Percentiles rank a stretch among this genome's conserved stretches.
Evolutionary conservation across 2,113 vertebrate species (phyloP).

Genomic region (Scartelaos histophorus): DNA sequence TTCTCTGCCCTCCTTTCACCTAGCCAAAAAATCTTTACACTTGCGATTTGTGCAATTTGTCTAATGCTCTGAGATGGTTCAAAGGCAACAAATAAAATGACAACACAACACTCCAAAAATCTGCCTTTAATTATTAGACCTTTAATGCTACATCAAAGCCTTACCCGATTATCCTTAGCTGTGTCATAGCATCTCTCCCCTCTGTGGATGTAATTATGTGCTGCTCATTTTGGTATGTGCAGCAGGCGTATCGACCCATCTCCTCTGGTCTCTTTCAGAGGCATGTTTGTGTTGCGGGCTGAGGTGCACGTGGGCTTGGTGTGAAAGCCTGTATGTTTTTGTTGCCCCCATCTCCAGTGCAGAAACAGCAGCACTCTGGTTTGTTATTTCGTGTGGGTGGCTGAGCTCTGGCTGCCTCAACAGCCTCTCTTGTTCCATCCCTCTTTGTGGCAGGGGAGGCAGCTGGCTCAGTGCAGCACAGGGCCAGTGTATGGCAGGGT

Average conservation of each 20-base stretch:
- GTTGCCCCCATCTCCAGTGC: conserved; percentile 29
- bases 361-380: conserved; percentile 45
- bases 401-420: conserved; percentile 50
- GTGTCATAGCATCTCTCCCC: not conserved
- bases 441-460: conserved; percentile 29
- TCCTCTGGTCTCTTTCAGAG: not conserved
- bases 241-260: not conserved
- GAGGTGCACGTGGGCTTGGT: conserved; percentile 41
- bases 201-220: not conserved
- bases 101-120: not conserved
- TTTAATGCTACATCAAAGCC: not conserved
- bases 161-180: not conserved
- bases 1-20: too few relatives aligned
- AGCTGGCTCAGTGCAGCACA: conserved; percentile 47
- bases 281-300: conserved; percentile 25
- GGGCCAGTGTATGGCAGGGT: conserved; percentile 54
- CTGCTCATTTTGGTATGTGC: not conserved
- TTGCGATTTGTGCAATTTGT: not conserved
- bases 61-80: not conserved
- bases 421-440: conserved; percentile 25
- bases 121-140: not conserved
- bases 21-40: too few relatives aligned
- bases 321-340: conserved; percentile 4
- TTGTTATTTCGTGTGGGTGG: conserved; percentile 60
- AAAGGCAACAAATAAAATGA: not conserved